Evolutionary conservation across 2,797 vertebrate genomes (phyloP), one percentile per base, ranked within the genome.

Genomic region (Sebastes itinus): DNA sequence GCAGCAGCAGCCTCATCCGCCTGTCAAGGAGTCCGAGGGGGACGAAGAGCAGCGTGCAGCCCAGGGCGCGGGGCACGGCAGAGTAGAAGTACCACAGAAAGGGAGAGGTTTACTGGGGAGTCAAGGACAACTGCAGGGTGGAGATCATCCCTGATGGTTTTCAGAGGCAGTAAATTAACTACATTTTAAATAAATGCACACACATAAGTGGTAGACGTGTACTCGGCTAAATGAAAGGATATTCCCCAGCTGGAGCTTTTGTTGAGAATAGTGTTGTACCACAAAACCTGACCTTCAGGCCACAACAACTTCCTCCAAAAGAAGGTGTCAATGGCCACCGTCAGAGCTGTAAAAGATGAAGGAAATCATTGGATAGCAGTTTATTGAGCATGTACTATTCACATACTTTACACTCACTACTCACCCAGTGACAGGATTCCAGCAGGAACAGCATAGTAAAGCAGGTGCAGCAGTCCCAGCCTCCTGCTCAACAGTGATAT

Each of bases 1-100:
- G 67, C 33, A 97, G 93, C 82, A 98, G 88, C 12, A 87, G 82
- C 59, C 91, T 92, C 77, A 93, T 95, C 79, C 98, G 95, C 72
- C 94, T 95, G 88, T 99, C 98, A n/a, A 92, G 63, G 2, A 97
- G 92, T 5, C 98, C 98, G n/a, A 98, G 87, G 0, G 98, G 98
- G 56, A 99, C 87, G 14, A 98, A 97, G 52, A 97, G 13, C 82
- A 97, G 70, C 38, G 97, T 97, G 93, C 96, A 95, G 72, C 97
- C 97, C 89, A 99, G 93, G 58, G 96, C 97, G 0, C 99, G 97
- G 13, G 98, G 98, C 76, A 99, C 76, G 0, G 96, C 98, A 0
- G 98, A 99, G 91, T 98, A 99, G 85, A 99, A 98, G 84, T 99
- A 99, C 99, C 98, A 99, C 49, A 99, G 91, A 84, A 97, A 97